Evolutionary conservation across 2,888 invertebrate species (phyloP).

Genomic region (Ctenicera cuprea): DNA sequence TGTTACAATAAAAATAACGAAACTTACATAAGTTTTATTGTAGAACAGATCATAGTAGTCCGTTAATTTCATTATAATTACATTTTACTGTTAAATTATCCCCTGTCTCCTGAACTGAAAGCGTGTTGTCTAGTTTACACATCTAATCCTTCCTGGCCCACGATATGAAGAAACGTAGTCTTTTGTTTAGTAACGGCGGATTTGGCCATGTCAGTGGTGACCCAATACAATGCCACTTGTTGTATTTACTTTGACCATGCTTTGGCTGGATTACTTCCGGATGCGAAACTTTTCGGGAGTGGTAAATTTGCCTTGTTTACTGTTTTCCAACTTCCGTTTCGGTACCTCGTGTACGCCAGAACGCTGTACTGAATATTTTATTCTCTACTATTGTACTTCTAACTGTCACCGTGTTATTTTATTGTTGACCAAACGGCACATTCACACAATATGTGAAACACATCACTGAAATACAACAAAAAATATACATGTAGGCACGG

Average conservation of each 20-base stretch:
- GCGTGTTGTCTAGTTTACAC: constrained; percentile 5
- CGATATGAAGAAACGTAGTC: constrained; percentile 1
- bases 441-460: no score
- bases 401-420: no score
- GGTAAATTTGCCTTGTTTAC: constrained; percentile 3
- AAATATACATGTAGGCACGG: no score
- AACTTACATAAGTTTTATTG: constrained; percentile 10
- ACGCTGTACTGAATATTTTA: no score
- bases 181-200: constrained; percentile 4
- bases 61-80: constrained; percentile 5
- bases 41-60: not conserved
- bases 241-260: constrained; percentile 14
- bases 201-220: not conserved
- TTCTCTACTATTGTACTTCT: no score
- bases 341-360: no score
- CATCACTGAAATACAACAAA: no score
- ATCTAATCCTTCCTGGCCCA: constrained; percentile 10
- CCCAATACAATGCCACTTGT: constrained; percentile 2
- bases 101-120: constrained; percentile 2
- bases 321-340: no score
- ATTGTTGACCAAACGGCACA: no score
- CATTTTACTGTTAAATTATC: constrained; percentile 1
- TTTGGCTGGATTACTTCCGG: not conserved
- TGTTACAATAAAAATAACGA: constrained; percentile 9
- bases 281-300: not conserved